These are phyloP conservation scores for Poecilia gillii DNA, from an alignment of 2,797 vertebrate genomes.

Conservation along the genomic window DNA sequence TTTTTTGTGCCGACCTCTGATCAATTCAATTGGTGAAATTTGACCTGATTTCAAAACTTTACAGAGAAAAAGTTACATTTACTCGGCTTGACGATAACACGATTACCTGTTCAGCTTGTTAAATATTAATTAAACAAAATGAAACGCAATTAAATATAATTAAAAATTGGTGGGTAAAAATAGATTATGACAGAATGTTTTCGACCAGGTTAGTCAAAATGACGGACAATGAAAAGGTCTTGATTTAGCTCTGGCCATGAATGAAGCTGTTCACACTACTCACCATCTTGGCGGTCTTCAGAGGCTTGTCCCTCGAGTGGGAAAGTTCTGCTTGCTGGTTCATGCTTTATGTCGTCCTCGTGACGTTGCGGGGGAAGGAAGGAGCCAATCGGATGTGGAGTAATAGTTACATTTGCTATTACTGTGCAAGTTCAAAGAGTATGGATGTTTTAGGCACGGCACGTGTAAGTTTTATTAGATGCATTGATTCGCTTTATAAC, in stretches of 20 bases:
- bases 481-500: neutral
- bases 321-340: constrained; percentile 26
- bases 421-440: neutral
- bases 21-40: too few relatives aligned
- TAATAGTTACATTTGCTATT: neutral
- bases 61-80: too few relatives aligned
- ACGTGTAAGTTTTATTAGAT: neutral
- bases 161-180: too few relatives aligned
- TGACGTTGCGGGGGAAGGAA: constrained; percentile 5
- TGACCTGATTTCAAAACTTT: too few relatives aligned
- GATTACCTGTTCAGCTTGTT: too few relatives aligned
- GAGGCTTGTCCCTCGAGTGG: constrained; percentile 30
- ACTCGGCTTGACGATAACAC: too few relatives aligned
- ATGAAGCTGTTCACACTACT: constrained; percentile 12
- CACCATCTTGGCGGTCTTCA: constrained; percentile 67
- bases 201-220: too few relatives aligned
- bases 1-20: too few relatives aligned
- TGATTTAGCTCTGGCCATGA: neutral
- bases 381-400: neutral
- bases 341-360: constrained; percentile 44
- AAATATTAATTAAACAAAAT: too few relatives aligned
- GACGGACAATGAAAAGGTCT: too few relatives aligned
- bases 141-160: too few relatives aligned
- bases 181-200: too few relatives aligned
- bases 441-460: neutral